A percentile compares a stretch with the other conserved stretches of the same genome.
Evolutionary conservation across 2,888 invertebrate genomes (phyloP).

Genomic region (Rhodophaea formosa): DNA sequence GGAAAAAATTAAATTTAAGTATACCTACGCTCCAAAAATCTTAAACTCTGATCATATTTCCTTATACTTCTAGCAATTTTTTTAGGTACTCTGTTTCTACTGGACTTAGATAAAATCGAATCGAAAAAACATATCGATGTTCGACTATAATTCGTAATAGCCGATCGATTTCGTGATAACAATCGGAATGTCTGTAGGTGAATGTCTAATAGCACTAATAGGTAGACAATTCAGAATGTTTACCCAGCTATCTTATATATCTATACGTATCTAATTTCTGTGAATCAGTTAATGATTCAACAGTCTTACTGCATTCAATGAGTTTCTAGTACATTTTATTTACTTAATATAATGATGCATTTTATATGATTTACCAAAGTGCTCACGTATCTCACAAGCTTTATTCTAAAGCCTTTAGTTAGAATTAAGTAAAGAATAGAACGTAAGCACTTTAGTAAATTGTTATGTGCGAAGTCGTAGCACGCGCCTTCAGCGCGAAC

Average conservation of each 20-base stretch:
- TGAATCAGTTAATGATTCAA: neutral
- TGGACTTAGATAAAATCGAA: constrained; percentile 40
- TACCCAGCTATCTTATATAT: too few relatives aligned
- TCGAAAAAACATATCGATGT: constrained; percentile 31
- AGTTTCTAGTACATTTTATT: neutral
- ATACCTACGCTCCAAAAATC: constrained; percentile 28
- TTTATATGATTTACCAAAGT: neutral
- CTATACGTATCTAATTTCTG: too few relatives aligned
- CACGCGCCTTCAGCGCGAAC: constrained; percentile 35
- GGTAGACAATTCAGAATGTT: too few relatives aligned
- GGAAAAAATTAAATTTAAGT: constrained; percentile 15
- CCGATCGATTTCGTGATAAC: constrained; percentile 54
- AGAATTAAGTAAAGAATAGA: neutral
- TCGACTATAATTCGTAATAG: constrained; percentile 36
- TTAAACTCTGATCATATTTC: constrained; percentile 36
- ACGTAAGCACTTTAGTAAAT: constrained; percentile 14
- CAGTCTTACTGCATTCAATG: neutral
- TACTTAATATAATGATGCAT: neutral
- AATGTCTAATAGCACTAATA: neutral
- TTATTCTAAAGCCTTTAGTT: neutral
- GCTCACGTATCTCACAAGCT: neutral
- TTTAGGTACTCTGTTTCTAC: constrained; percentile 28
- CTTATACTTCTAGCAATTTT: constrained; percentile 39
- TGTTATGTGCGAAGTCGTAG: constrained; percentile 24
- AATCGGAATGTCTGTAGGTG: constrained; percentile 41